Evolutionary conservation across 2,888 invertebrate genomes (phyloP).

Genomic region (Drosophila stalkeri): DNA sequence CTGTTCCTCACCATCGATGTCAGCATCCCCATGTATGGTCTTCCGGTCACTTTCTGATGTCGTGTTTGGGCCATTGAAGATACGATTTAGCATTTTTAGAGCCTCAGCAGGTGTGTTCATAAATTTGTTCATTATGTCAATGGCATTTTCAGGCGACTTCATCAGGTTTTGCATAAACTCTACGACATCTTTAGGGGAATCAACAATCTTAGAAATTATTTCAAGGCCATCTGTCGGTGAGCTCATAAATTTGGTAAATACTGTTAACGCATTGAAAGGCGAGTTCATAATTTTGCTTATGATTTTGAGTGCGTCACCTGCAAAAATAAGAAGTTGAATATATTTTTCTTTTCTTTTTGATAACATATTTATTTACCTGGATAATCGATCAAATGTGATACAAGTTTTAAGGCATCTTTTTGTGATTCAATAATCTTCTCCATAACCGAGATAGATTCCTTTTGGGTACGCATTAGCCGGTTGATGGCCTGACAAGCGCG

Average conservation of each 20-base stretch:
- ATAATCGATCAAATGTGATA: slow-evolving; percentile 84
- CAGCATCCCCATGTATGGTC: slow-evolving; percentile 4
- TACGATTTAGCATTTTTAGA: slow-evolving; percentile 83
- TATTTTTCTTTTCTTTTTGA: neutral
- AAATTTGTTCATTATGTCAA: slow-evolving; percentile 85
- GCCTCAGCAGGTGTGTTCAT: slow-evolving; percentile 85
- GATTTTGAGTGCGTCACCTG: slow-evolving; percentile 85
- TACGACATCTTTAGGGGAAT: slow-evolving; percentile 85
- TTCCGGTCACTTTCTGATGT: slow-evolving; percentile 37
- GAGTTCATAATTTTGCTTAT: slow-evolving; percentile 85
- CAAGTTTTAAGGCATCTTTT: slow-evolving; percentile 84
- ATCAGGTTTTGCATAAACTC: slow-evolving; percentile 84
- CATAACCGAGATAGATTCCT: slow-evolving; percentile 82
- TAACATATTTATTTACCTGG: slow-evolving; percentile 73
- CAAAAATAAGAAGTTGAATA: slow-evolving; percentile 4
- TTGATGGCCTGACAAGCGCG: slow-evolving; percentile 84
- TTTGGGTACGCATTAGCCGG: slow-evolving; percentile 83
- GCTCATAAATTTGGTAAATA: slow-evolving; percentile 85
- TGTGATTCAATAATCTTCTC: slow-evolving; percentile 84
- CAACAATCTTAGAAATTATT: slow-evolving; percentile 85
- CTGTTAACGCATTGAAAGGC: slow-evolving; percentile 85
- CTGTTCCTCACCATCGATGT: slow-evolving; percentile 13
- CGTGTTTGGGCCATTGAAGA: slow-evolving; percentile 79
- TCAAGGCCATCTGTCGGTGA: slow-evolving; percentile 85
- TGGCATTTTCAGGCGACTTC: slow-evolving; percentile 85